Base-by-base conservation (phyloP, 1,140 invertebrate species). In the Melitaea cinxia region DNA sequence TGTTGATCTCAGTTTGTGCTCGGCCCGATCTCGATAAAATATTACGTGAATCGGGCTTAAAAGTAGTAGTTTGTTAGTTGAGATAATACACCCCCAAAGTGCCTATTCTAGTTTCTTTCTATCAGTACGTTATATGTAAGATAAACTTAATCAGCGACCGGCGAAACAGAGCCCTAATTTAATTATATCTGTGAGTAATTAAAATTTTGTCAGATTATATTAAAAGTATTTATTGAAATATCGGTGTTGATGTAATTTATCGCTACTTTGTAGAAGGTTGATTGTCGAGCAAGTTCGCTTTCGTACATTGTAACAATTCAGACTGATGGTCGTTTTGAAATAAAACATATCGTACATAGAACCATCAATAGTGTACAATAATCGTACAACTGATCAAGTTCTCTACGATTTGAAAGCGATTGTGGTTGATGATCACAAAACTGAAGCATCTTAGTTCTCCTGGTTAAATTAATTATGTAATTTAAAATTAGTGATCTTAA, bases 381-480 rank as follows among this genome's bases (percentile, higher is more conserved):
- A 33, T 10, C 5, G 10, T 33, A 1, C 5, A 2, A 3, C 12
- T n/a, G 9, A n/a, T 4, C 4, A n/a, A 14, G n/a, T 1, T 5
- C 4, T 3, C 1, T 2, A 14, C n/a, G n/a, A 14, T 0, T 17
- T 42, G 37, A 42, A 42, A 1, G 37, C 15, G 37, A 42, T 42
- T n/a, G 37, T 42, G 37, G 17, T 19, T 15, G 15, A 6, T 3
- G 15, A 42, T 42, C 9, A 42, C 10, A 19, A 42, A 42, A 42
- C 37, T 42, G 35, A 21, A 45, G 5, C 17, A 9, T 47, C 14
- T 47, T 47, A 47, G 21, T 47, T 12, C 1, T 12, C 12, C 21
- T 23, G 39, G 19, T 9, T 19, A 23, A 47, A 47, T 23, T 47
- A 47, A 23, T 47, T 47, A 47, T 47, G 42, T 47, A 42, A 42